Base-by-base conservation (phyloP, 2,113 vertebrate species). In the Thamnaconus septentrionalis region DNA sequence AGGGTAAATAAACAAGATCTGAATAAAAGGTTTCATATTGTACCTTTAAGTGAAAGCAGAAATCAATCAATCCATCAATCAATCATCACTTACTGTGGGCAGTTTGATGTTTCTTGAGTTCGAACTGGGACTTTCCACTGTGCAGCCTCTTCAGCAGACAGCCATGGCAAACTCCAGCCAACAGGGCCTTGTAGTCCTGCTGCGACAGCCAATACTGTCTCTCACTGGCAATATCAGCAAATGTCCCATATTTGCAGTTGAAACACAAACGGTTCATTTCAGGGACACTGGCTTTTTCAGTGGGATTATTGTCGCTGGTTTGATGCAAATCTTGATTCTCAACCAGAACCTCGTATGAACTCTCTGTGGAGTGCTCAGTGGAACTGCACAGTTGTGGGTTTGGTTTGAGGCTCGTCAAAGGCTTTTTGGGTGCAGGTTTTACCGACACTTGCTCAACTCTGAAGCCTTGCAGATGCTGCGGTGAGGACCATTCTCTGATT, bases 81-180 rank as follows among this genome's bases (percentile, higher is more conserved):
- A 5, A 54, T 8, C 48, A 6, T 56, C 75, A 92, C 95, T 93
- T 85, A 97, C 96, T 87, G 56, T 95, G 78, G 0, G 87, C 79
- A 64, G 66, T 75, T 50, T n/a, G 76, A 62, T 93, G 83, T 2
- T 78, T 64, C 18, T 78, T 79, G 1, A 92, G 66, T 76, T 92
- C 88, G 71, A 98, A 95, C 18, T 89, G 49, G 7, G 85, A 93
- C 0, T 90, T 89, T 5, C 90, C 75, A 52, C 67, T 80, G 51
- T 84, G 69, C 8, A 99, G 66, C 62, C 94, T 91, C 55, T 75
- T 83, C 55, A 94, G 66, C 11, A 98, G 90, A 92, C 97, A 98
- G 0, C 83, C 59, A 3, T 93, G 92, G 11, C 89, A 93, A 54
- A 96, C 93, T 6, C 96, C 96, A 4, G 94, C 92, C 58, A 98